Conservation (phyloP, 2,113 vertebrate genomes). For the Nibea albiflora region DNA sequence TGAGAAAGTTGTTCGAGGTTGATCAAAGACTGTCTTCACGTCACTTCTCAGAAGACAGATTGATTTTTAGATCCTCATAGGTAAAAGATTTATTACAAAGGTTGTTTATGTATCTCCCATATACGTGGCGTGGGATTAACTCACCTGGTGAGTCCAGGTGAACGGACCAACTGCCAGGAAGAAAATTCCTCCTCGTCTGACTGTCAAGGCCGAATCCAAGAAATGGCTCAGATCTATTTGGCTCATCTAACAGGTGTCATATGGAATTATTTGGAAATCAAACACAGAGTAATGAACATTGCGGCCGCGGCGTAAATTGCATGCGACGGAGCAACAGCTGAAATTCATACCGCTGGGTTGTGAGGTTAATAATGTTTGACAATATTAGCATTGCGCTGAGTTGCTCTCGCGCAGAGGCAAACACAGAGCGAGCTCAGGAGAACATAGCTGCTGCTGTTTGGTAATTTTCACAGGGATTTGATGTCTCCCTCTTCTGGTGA, state of each 20-base stretch:
- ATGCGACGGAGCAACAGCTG: slow-evolving; percentile 36
- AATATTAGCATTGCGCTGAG: slow-evolving; percentile 42
- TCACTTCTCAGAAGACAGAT: slow-evolving; percentile 12
- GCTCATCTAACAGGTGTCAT: slow-evolving; percentile 66
- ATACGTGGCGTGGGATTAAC: slow-evolving; percentile 42
- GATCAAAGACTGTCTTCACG: slow-evolving; percentile 38
- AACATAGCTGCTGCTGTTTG: slow-evolving; percentile 19
- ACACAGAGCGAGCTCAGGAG: slow-evolving; percentile 11
- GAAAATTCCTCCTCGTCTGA: slow-evolving; percentile 60
- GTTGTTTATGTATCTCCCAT: slow-evolving; percentile 31
- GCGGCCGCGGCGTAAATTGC: slow-evolving; percentile 28
- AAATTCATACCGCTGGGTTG: slow-evolving; percentile 24
- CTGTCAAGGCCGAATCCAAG: slow-evolving; percentile 44
- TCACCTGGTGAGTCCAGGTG: slow-evolving; percentile 58
- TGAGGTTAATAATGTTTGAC: slow-evolving; percentile 68
- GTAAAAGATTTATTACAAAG: slow-evolving; percentile 26
- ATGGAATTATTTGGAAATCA: slow-evolving; percentile 62
- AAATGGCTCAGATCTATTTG: slow-evolving; percentile 60
- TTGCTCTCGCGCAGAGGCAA: slow-evolving; percentile 39
- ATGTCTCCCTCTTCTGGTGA: slow-evolving; percentile 70
- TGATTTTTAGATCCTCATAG: slow-evolving; percentile 8
- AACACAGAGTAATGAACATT: slow-evolving; percentile 56
- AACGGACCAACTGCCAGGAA: slow-evolving; percentile 55
- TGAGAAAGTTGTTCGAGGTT: neutral
- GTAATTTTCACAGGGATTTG: slow-evolving; percentile 31